These are phyloP conservation scores for Anolis sagrei DNA, from an alignment of 2,113 vertebrate species.

Conservation along the genomic window DNA sequence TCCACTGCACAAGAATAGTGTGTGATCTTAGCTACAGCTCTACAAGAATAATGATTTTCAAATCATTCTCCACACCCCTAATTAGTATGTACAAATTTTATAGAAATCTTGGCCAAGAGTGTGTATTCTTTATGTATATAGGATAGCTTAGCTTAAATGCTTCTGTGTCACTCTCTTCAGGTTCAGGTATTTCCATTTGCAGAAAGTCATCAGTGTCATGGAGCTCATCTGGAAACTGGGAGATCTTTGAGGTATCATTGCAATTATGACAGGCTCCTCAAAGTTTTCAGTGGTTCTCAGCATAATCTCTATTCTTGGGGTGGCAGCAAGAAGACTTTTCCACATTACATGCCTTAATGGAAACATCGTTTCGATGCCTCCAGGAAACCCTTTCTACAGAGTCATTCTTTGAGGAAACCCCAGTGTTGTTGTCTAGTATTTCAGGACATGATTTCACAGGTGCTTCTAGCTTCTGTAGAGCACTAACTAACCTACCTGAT, in stretches of 20 bases:
- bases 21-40: no score
- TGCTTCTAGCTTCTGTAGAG: background rate
- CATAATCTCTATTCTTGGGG: no score
- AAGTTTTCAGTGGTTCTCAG: background rate
- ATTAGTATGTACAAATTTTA: background rate
- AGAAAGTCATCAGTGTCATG: no score
- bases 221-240: background rate
- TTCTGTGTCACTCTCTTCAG: background rate
- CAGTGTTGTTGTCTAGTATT: background rate
- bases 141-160: background rate
- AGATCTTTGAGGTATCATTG: background rate
- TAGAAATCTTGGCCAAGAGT: background rate
- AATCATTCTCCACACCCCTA: no score
- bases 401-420: background rate
- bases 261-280: background rate
- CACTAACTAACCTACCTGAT: background rate
- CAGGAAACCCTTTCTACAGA: background rate
- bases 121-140: no score
- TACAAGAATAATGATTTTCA: no score
- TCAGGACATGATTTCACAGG: background rate
- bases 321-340: background rate
- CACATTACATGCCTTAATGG: background rate
- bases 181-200: background rate
- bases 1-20: no score
- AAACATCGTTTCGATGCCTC: background rate